phyloP scores from a whole-genome alignment of 2,888 invertebrate genomes.

The Calliopum simillimum region DNA sequence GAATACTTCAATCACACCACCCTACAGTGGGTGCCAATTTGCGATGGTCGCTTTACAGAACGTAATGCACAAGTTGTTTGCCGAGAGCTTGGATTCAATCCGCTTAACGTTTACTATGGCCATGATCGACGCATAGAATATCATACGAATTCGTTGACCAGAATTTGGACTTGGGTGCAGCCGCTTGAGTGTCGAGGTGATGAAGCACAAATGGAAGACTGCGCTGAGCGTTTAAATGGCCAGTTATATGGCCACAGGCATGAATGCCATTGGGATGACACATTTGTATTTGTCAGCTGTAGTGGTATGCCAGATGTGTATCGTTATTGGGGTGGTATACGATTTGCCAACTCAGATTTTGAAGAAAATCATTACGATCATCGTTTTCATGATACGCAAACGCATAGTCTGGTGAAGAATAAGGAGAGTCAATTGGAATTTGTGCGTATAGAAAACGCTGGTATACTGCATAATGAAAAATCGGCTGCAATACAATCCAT shows the following conservation, averaged over 20 bases:
- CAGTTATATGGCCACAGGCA: conserved; percentile 87
- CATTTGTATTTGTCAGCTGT: conserved; percentile 94
- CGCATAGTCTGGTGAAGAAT: conserved; percentile 77
- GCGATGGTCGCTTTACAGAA: conserved; percentile 95
- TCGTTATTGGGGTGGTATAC: conserved; percentile 96
- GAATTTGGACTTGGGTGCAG: conserved; percentile 96
- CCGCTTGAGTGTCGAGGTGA: conserved; percentile 86
- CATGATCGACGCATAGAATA: conserved; percentile 88
- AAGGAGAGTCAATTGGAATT: conserved; percentile 83
- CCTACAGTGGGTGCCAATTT: conserved; percentile 96
- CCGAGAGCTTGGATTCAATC: conserved; percentile 89
- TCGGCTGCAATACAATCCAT: conserved; percentile 93
- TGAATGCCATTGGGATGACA: conserved; percentile 88
- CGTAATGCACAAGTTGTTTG: conserved; percentile 97
- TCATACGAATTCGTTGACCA: conserved; percentile 86
- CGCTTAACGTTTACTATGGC: conserved; percentile 88
- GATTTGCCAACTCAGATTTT: conserved; percentile 90
- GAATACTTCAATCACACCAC: conserved; percentile 97
- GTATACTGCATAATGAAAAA: conserved; percentile 94
- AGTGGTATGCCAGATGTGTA: conserved; percentile 71
- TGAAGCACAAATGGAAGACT: conserved; percentile 82
- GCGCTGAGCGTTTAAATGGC: conserved; percentile 89
- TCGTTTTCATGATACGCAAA: conserved; percentile 83
- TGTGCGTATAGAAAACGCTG: conserved; percentile 90
- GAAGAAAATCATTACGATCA: conserved; percentile 87